Conservation (phyloP, 1,140 invertebrate genomes). For the Triops cancriformis region DNA sequence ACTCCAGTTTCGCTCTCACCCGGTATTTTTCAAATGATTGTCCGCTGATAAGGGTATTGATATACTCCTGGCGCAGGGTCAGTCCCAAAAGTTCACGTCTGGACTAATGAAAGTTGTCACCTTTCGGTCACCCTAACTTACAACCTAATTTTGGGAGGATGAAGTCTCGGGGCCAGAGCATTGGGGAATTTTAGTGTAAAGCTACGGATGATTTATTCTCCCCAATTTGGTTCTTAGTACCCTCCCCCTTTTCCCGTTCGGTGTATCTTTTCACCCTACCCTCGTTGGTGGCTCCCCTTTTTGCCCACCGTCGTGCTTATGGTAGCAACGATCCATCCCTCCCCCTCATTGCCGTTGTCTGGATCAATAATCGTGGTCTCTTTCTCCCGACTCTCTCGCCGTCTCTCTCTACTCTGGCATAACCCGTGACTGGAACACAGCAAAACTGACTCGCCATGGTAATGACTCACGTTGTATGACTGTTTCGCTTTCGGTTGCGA, state of each 20-base stretch:
- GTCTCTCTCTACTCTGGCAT: neutral
- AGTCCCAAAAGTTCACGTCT: neutral
- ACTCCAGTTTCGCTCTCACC: neutral
- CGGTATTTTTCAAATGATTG: neutral
- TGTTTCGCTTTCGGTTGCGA: neutral
- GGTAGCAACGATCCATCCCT: neutral
- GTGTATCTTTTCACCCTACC: neutral
- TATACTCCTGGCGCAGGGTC: too few species aligned
- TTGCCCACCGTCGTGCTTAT: neutral
- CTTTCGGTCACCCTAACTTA: conserved; percentile 10
- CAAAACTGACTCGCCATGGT: neutral
- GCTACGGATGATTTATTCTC: conserved; percentile 9
- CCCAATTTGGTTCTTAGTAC: neutral
- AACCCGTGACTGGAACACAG: neutral
- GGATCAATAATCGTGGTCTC: conserved; percentile 1
- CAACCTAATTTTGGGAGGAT: neutral
- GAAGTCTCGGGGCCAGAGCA: neutral
- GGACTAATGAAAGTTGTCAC: neutral
- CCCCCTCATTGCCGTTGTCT: conserved; percentile 8
- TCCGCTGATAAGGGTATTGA: neutral
- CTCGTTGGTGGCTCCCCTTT: neutral
- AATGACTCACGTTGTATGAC: neutral
- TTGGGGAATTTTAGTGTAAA: neutral
- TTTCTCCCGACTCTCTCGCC: neutral
- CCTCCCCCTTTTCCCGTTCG: neutral